Base-by-base conservation (phyloP, 2,888 invertebrate genomes). In the Morinoia aosen region DNA sequence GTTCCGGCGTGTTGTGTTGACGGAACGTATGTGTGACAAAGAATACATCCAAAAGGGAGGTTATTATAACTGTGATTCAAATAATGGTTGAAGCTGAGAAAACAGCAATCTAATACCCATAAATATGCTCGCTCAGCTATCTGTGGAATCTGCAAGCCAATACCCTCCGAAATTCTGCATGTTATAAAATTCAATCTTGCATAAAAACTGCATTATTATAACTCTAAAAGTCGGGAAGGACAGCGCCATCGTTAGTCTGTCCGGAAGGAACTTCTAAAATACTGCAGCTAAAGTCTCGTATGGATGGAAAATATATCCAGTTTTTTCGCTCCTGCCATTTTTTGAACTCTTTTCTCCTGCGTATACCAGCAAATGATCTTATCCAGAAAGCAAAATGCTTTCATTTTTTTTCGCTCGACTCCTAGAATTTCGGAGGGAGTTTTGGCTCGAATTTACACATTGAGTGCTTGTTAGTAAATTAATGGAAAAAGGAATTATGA, bases 221-320 rank as follows among this genome's bases (percentile, higher is more conserved):
- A 76, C 76, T 10, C 61, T 19, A 76, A 76, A 76, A 76, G 76
- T 76, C 76, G 8, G 76, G 76, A 33, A 33, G 25, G 76, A 76
- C 76, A 76, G 76, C 76, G 76, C 76, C 76, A 76, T 76, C 76
- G 76, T 76, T 76, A 76, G 76, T 76, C 25, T 76, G 76, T 76
- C 76, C 76, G 76, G 76, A 76, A 76, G 76, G 25, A 33, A 33
- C 76, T 76, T 33, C 76, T 33, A 76, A 76, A 33, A 76, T 76
- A 76, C 76, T 76, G 76, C 76, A 33, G 33, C 76, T 76, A 33
- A 76, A 76, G 76, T 76, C 76, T 16, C 76, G 25, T 76, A 33
- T 76, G 76, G 76, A 76, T 33, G 76, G 25, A 76, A 76, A 76
- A 76, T 76, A 76, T 76, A 76, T 76, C 33, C 76, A 76, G 76